phyloP scores from a whole-genome alignment of 2,888 invertebrate species.

The Scaptomyza parva region DNA sequence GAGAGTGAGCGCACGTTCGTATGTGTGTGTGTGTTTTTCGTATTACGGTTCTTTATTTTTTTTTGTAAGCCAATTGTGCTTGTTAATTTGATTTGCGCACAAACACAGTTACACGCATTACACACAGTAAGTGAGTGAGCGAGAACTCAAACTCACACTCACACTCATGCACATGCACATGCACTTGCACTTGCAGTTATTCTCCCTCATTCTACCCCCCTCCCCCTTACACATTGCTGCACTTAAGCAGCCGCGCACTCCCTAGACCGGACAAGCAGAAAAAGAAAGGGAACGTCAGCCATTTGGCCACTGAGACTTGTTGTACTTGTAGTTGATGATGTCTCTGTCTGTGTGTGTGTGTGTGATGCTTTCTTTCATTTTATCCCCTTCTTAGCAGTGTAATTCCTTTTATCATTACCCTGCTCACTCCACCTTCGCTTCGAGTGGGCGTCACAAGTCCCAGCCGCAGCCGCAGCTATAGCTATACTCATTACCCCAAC shows the following conservation, averaged over 20 bases:
- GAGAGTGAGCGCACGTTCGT: conserved; percentile 15
- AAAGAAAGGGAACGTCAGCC: conserved; percentile 56
- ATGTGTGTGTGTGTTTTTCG: conserved; percentile 47
- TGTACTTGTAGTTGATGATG: conserved; percentile 50
- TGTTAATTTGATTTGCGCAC: conserved; percentile 78
- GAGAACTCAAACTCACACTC: conserved; percentile 7
- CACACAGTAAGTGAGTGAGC: no score
- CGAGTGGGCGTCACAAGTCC: conserved; percentile 31
- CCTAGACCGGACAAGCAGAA: conserved; percentile 19
- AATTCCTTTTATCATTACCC: conserved; percentile 38
- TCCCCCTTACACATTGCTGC: neutral
- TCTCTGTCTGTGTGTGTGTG: neutral
- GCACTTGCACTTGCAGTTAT: conserved; percentile 15
- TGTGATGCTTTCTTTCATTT: neutral
- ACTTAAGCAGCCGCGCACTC: neutral
- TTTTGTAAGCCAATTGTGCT: conserved; percentile 72
- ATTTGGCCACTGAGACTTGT: conserved; percentile 53
- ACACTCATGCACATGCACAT: conserved; percentile 31
- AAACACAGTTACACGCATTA: conserved; percentile 28
- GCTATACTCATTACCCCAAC: conserved; percentile 19
- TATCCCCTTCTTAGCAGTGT: neutral
- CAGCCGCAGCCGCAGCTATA: conserved; percentile 23
- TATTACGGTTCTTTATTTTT: conserved; percentile 48
- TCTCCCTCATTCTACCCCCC: neutral
- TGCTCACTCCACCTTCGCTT: neutral